A percentile compares a stretch with the other conserved stretches of the same genome.
Evolutionary conservation across 2,113 vertebrate genomes (phyloP).

Genomic region (Amazona vittata): DNA sequence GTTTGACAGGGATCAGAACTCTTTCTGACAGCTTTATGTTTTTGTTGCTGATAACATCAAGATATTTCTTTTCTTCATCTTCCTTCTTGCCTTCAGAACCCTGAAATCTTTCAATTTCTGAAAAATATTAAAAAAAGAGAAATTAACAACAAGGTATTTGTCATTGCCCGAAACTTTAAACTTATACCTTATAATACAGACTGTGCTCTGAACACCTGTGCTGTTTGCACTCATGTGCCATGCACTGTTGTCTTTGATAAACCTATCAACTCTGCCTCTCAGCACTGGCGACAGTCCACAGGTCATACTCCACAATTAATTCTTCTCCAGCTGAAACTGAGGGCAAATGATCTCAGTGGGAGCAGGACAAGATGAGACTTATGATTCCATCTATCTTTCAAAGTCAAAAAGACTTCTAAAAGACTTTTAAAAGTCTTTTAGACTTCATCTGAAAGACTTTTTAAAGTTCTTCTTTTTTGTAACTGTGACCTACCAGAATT

Average conservation of each 20-base stretch:
- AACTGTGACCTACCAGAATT: background rate
- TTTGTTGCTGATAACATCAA: conserved; percentile 99
- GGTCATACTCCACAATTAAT: background rate
- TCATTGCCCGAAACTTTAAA: background rate
- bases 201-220: rapidly evolving
- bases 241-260: background rate
- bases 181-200: background rate
- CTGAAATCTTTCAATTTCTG: conserved; percentile 97
- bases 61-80: conserved; percentile 94
- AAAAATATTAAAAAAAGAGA: conserved; percentile 22
- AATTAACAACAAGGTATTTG: background rate
- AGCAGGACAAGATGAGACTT: background rate
- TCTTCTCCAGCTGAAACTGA: background rate
- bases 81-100: conserved; percentile 90
- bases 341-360: background rate
- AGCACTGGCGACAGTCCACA: background rate
- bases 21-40: conserved; percentile 97
- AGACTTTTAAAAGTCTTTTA: too few species aligned
- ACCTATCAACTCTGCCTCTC: background rate
- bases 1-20: conserved; percentile 95
- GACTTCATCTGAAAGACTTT: background rate
- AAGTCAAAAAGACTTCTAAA: background rate
- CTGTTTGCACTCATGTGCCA: rapidly evolving
- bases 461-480: background rate
- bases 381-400: background rate